Evolutionary conservation across 2,113 vertebrate species (phyloP).

Genomic region (Petrocephalus zakoni): DNA sequence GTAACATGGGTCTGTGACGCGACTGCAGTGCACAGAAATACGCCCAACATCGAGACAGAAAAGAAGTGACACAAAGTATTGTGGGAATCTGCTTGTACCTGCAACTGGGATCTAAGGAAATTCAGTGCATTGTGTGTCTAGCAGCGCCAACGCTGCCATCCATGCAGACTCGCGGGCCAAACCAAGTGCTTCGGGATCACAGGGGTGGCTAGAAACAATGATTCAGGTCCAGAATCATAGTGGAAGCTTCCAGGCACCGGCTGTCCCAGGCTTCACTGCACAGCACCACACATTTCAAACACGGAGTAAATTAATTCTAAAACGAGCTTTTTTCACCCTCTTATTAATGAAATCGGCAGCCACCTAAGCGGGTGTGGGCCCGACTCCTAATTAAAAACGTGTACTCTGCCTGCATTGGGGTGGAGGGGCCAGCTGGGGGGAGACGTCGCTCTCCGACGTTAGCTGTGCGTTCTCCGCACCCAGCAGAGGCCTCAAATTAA

Average conservation of each 20-base stretch:
- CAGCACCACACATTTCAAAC: background rate
- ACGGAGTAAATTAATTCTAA: too few relatives aligned
- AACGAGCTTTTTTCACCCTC: background rate
- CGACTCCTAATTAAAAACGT: conserved; percentile 8
- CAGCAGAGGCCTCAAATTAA: background rate
- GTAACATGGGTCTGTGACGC: background rate
- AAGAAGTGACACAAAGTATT: background rate
- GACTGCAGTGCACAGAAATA: background rate
- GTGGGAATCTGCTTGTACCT: background rate
- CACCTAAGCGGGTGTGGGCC: background rate
- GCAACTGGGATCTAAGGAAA: background rate
- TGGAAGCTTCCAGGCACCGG: background rate
- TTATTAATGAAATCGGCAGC: background rate
- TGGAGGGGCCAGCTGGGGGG: background rate
- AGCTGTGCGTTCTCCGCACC: background rate
- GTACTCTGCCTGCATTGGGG: background rate
- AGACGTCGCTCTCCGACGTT: background rate
- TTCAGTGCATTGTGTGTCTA: background rate
- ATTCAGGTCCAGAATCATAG: background rate
- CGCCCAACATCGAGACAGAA: background rate
- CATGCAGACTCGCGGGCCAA: background rate
- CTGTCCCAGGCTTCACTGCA: background rate
- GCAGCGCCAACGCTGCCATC: background rate
- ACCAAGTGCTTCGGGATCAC: background rate
- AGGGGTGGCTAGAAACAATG: conserved; percentile 29